These are phyloP conservation scores for Onthophagus taurus DNA, from an alignment of 1,140 invertebrate genomes.

Conservation along the genomic window DNA sequence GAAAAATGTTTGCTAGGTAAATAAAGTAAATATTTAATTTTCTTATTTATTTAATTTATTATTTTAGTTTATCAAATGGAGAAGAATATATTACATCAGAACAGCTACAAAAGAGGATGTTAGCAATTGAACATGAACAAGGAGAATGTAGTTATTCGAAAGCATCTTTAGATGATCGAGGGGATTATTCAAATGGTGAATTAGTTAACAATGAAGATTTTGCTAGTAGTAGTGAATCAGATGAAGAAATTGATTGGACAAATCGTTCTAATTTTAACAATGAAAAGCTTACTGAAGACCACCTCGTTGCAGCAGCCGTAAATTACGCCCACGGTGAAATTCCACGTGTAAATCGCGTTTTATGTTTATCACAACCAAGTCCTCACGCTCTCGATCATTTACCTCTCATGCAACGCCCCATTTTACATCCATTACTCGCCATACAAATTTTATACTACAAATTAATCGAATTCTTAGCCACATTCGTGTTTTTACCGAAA, in stretches of 20 bases:
- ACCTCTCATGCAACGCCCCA: slow-evolving; percentile 56
- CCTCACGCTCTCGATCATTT: slow-evolving; percentile 55
- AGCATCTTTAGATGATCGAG: slow-evolving; percentile 28
- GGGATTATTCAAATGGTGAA: slow-evolving; percentile 22
- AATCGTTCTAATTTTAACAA: slow-evolving; percentile 44
- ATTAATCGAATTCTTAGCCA: slow-evolving; percentile 49
- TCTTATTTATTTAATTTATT: slow-evolving; percentile 6
- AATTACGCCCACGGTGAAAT: slow-evolving; percentile 69
- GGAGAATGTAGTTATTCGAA: too few species aligned
- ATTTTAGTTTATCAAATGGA: slow-evolving; percentile 60
- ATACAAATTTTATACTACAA: slow-evolving; percentile 57
- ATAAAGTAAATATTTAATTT: neutral
- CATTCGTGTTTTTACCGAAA: slow-evolving; percentile 43
- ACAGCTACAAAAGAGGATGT: slow-evolving; percentile 59
- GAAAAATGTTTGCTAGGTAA: slow-evolving; percentile 70
- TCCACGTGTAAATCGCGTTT: slow-evolving; percentile 61
- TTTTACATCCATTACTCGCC: slow-evolving; percentile 59
- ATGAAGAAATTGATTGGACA: slow-evolving; percentile 32
- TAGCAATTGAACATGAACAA: slow-evolving; percentile 49
- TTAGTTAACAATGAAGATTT: slow-evolving; percentile 25
- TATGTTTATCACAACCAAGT: slow-evolving; percentile 58
- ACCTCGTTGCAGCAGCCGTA: slow-evolving; percentile 68
- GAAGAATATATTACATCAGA: slow-evolving; percentile 77
- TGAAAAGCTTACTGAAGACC: slow-evolving; percentile 68
- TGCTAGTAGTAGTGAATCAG: slow-evolving; percentile 24